Conservation (phyloP, 2,797 vertebrate species). For the Tauraco hartlaubi region DNA sequence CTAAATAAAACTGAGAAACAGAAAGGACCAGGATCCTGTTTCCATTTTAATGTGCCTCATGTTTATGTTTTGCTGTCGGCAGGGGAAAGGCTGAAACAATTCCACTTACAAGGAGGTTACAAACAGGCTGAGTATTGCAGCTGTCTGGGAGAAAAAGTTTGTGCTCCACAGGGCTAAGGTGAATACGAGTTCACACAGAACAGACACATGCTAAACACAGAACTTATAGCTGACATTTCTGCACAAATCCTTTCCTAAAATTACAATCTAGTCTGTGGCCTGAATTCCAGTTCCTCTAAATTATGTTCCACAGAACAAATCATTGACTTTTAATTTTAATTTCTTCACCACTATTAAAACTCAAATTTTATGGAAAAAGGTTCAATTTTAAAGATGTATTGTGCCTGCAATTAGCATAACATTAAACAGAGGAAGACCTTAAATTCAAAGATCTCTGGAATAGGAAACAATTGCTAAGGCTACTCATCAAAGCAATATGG, state of each 20-base stretch:
- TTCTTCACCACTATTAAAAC: slow-evolving; percentile 26
- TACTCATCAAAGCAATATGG: background rate
- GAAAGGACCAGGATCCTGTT: slow-evolving; percentile 83
- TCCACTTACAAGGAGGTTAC: slow-evolving; percentile 75
- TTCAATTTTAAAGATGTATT: background rate
- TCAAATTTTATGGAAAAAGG: background rate
- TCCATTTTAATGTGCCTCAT: slow-evolving; percentile 82
- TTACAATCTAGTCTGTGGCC: slow-evolving; percentile 31
- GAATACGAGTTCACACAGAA: slow-evolving; percentile 66
- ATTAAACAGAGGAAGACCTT: slow-evolving; percentile 24
- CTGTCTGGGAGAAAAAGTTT: slow-evolving; percentile 73
- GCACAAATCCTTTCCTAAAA: slow-evolving; percentile 30
- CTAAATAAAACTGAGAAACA: slow-evolving; percentile 83
- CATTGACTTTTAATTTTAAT: slow-evolving; percentile 53
- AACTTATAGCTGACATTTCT: slow-evolving; percentile 36
- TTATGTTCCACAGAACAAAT: background rate
- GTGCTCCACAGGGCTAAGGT: slow-evolving; percentile 49
- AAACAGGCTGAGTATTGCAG: slow-evolving; percentile 72
- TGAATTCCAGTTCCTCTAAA: background rate
- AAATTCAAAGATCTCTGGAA: background rate
- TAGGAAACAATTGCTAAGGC: slow-evolving; percentile 3
- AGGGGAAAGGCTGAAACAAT: slow-evolving; percentile 82
- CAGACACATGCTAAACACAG: slow-evolving; percentile 43
- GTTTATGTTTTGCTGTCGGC: slow-evolving; percentile 81
- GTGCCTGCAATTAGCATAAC: background rate